Conservation (phyloP, 2,888 invertebrate genomes). For the Yponomeuta plumbellus region DNA sequence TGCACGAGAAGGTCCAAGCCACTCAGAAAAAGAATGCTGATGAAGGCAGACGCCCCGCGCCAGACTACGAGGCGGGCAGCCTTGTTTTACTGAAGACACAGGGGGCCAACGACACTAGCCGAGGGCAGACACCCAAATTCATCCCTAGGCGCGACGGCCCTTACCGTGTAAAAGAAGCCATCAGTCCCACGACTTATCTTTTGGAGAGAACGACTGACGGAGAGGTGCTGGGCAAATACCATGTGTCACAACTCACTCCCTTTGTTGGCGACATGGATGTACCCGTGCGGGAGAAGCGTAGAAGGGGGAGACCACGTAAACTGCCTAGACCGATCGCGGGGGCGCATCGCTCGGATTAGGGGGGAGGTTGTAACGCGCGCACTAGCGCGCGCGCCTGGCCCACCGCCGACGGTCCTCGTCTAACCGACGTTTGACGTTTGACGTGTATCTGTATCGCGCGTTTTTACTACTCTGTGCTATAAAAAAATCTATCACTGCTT, state of each 20-base stretch:
- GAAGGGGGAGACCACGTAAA: too few relatives aligned
- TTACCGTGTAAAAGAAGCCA: neutral
- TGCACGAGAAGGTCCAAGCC: slow-evolving; percentile 12
- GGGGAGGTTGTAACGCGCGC: too few relatives aligned
- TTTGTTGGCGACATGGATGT: too few relatives aligned
- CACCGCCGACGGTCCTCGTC: too few relatives aligned
- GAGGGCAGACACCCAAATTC: slow-evolving; percentile 10
- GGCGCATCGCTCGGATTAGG: too few relatives aligned
- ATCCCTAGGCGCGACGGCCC: slow-evolving; percentile 15
- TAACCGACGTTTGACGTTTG: too few relatives aligned
- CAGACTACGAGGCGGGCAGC: neutral
- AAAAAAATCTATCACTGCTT: too few relatives aligned
- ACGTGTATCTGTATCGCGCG: too few relatives aligned
- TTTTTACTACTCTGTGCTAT: too few relatives aligned
- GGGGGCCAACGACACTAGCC: slow-evolving; percentile 4
- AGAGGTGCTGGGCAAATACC: slow-evolving; percentile 9
- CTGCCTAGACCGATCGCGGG: too few relatives aligned
- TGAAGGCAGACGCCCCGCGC: slow-evolving; percentile 2
- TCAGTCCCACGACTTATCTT: slow-evolving; percentile 6
- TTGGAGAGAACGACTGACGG: slow-evolving; percentile 1
- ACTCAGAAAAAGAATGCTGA: slow-evolving; percentile 4
- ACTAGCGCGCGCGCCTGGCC: too few relatives aligned
- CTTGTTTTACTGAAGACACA: neutral
- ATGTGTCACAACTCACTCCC: slow-evolving; percentile 15
- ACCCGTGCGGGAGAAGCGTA: too few relatives aligned